Conservation (phyloP, 2,113 vertebrate genomes). For the Indicator indicator region DNA sequence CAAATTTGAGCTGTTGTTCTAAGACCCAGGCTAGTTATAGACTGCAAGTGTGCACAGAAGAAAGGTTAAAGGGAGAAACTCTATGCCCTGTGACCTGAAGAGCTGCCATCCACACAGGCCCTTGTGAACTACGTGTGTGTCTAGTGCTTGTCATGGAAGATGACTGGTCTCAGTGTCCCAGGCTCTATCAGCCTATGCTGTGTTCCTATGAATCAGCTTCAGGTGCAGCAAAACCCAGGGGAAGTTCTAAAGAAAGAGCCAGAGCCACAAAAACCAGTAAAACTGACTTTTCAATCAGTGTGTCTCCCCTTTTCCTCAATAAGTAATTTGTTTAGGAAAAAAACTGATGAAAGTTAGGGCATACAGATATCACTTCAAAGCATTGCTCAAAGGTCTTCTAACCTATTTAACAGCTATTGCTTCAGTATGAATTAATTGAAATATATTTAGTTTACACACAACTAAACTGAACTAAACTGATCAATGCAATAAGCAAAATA, state of each 20-base stretch:
- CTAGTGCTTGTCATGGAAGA: neutral
- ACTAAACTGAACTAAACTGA: neutral
- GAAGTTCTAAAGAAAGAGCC: neutral
- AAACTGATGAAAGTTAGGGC: neutral
- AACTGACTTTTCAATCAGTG: neutral
- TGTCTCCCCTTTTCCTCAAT: neutral
- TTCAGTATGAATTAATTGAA: neutral
- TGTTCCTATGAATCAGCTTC: neutral
- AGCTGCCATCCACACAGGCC: neutral
- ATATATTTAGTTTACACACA: neutral
- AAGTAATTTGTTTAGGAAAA: neutral
- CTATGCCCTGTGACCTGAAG: neutral
- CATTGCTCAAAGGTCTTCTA: neutral
- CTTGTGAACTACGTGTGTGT: neutral
- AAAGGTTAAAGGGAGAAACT: neutral
- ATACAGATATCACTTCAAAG: neutral
- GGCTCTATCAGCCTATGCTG: neutral
- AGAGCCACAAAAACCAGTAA: neutral
- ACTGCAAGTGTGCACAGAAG: neutral
- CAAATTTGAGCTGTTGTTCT: neutral
- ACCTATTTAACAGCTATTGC: neutral
- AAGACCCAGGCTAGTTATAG: neutral
- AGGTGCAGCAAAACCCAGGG: neutral
- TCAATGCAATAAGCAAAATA: neutral
- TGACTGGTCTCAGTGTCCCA: neutral